A percentile compares a stretch with the other conserved stretches of the same genome.
Evolutionary conservation across 2,888 invertebrate species (phyloP).

Genomic region (Ophion ventricosus): DNA sequence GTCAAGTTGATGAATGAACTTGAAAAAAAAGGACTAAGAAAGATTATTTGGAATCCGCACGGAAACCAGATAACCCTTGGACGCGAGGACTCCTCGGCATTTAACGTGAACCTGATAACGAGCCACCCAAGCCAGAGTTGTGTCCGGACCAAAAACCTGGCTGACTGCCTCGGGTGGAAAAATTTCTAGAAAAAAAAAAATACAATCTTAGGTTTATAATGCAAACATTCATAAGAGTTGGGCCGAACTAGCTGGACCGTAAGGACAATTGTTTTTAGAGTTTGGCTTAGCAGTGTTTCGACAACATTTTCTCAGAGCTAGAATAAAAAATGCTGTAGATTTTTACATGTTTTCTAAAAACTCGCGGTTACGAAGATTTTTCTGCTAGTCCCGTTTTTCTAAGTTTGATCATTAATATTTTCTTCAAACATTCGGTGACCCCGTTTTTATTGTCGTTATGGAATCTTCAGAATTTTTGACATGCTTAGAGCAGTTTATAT

Average conservation of each 20-base stretch:
- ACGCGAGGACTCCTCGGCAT: slow-evolving; percentile 94
- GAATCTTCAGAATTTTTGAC: too few relatives aligned
- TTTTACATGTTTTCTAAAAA: too few relatives aligned
- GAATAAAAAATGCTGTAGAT: too few relatives aligned
- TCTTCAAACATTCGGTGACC: too few relatives aligned
- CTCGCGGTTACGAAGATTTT: too few relatives aligned
- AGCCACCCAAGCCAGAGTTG: slow-evolving; percentile 89
- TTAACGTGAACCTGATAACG: slow-evolving; percentile 95
- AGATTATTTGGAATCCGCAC: slow-evolving; percentile 56
- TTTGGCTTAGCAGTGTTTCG: too few relatives aligned
- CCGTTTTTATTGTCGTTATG: too few relatives aligned
- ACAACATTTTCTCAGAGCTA: not conserved
- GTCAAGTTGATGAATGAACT: not conserved
- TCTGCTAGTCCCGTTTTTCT: too few relatives aligned
- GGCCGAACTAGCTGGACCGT: too few relatives aligned
- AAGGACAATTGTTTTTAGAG: too few relatives aligned
- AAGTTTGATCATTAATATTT: too few relatives aligned
- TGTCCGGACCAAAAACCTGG: slow-evolving; percentile 84
- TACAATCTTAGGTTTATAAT: not conserved
- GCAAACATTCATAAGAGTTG: not conserved
- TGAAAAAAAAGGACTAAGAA: not conserved
- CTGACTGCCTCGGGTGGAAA: slow-evolving; percentile 85
- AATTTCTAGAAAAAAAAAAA: slow-evolving; percentile 84
- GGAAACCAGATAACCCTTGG: slow-evolving; percentile 92
- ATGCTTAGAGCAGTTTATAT: too few relatives aligned